phyloP scores from a whole-genome alignment of 2,113 vertebrate genomes.

The Mus pahari region DNA sequence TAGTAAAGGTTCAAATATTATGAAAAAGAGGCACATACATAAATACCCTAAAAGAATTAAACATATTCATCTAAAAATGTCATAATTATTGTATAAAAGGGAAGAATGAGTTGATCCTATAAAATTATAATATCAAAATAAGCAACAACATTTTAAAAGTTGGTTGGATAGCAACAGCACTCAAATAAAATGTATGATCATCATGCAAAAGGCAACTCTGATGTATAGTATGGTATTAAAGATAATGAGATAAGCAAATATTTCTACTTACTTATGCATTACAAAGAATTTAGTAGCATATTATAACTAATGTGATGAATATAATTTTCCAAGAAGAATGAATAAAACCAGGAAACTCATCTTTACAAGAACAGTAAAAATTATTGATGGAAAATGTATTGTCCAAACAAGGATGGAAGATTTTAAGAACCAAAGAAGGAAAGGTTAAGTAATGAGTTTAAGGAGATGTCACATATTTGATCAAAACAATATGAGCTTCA shows the following conservation, averaged over 20 bases:
- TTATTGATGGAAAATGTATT: constrained; percentile 32
- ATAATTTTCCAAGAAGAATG: constrained; percentile 48
- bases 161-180: neutral
- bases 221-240: constrained; percentile 32
- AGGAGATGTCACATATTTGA: constrained; percentile 42
- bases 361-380: constrained; percentile 26
- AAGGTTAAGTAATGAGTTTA: constrained; percentile 13
- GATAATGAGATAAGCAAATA: constrained; percentile 29
- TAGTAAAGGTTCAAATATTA: constrained; percentile 49
- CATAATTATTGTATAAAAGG: constrained; percentile 41
- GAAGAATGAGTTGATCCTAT: neutral
- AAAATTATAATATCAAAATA: constrained; percentile 21
- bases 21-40: neutral
- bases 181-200: constrained; percentile 44
- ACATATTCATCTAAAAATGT: constrained; percentile 13
- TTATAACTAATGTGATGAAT: constrained; percentile 8
- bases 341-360: neutral
- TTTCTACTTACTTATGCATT: constrained; percentile 29
- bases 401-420: constrained; percentile 7
- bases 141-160: constrained; percentile 41
- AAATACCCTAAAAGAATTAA: constrained; percentile 17
- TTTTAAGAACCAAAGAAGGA: neutral
- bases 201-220: constrained; percentile 26
- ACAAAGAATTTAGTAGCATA: constrained; percentile 32
- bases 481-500: constrained; percentile 47